A percentile compares a stretch with the other conserved stretches of the same genome.
Evolutionary conservation across 2,888 invertebrate species (phyloP).

Genomic region (Liodrosophila aerea): DNA sequence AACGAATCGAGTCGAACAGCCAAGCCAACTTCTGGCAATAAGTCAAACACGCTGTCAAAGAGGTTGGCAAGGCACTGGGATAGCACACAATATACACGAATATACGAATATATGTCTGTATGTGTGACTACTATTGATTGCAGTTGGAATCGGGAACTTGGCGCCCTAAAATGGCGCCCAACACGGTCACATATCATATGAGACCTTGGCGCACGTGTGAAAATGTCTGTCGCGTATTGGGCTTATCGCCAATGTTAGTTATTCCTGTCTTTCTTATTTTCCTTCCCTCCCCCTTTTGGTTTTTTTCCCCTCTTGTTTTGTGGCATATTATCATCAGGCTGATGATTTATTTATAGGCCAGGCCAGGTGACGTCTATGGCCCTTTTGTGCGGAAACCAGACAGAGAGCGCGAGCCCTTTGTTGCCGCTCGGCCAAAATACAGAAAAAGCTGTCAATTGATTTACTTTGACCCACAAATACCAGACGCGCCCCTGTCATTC

Average conservation of each 20-base stretch:
- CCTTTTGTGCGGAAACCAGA: conserved; percentile 20
- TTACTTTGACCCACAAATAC: conserved; percentile 65
- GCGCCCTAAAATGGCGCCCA: too few species aligned
- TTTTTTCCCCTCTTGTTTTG: too few species aligned
- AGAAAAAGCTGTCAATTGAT: conserved; percentile 68
- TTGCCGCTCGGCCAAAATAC: conserved; percentile 21
- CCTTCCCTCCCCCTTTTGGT: too few species aligned
- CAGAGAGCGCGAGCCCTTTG: conserved; percentile 8
- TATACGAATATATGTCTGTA: not conserved
- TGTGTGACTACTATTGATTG: too few species aligned
- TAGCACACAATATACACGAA: too few species aligned
- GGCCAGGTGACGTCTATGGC: conserved; percentile 45
- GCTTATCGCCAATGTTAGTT: conserved; percentile 25
- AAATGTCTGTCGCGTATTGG: conserved; percentile 24
- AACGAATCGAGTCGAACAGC: conserved; percentile 8
- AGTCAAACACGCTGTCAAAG: conserved; percentile 47
- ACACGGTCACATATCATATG: too few species aligned
- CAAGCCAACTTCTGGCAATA: conserved; percentile 33
- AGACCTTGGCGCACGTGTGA: conserved; percentile 19
- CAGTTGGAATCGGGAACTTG: too few species aligned
- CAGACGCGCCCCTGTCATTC: conserved; percentile 5
- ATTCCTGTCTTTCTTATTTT: too few species aligned
- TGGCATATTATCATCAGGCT: conserved; percentile 52
- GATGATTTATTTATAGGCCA: conserved; percentile 70
- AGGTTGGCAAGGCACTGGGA: conserved; percentile 1